Evolutionary conservation across 2,888 invertebrate species (phyloP).

Genomic region (Tillus elongatus): DNA sequence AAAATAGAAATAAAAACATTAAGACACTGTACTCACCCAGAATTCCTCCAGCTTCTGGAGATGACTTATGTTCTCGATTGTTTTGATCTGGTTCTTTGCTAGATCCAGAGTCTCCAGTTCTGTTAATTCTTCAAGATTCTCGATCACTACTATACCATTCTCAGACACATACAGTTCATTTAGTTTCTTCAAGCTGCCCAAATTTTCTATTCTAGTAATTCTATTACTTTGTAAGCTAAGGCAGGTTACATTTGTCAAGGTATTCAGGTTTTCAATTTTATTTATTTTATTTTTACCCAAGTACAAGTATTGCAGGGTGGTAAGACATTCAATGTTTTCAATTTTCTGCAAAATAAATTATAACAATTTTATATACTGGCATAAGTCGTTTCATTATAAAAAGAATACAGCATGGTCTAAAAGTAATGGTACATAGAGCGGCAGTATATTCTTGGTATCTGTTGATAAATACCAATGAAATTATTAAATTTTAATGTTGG

Average conservation of each 20-base stretch:
- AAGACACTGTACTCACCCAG: constrained; percentile 90
- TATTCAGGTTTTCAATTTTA: constrained; percentile 73
- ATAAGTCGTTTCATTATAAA: too few relatives aligned
- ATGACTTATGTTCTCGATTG: constrained; percentile 68
- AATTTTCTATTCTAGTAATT: constrained; percentile 74
- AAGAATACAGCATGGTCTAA: too few relatives aligned
- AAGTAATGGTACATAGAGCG: too few relatives aligned
- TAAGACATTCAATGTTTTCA: constrained; percentile 72
- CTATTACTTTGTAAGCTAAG: constrained; percentile 89
- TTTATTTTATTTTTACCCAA: constrained; percentile 93
- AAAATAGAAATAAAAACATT: neutral
- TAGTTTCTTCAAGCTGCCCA: constrained; percentile 63
- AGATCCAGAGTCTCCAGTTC: constrained; percentile 80
- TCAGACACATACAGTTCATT: constrained; percentile 89
- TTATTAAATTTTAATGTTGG: too few relatives aligned
- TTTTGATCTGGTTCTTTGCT: constrained; percentile 75
- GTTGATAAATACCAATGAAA: too few relatives aligned
- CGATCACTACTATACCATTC: constrained; percentile 76
- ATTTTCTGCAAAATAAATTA: constrained; percentile 64
- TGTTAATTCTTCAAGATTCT: constrained; percentile 61
- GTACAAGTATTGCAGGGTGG: constrained; percentile 68
- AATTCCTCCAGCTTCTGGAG: constrained; percentile 80
- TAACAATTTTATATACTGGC: too few relatives aligned
- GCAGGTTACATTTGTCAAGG: constrained; percentile 62
- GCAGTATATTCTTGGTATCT: too few relatives aligned